Base-by-base conservation (phyloP, 2,888 invertebrate genomes). In the Drosophila paranaensis region DNA sequence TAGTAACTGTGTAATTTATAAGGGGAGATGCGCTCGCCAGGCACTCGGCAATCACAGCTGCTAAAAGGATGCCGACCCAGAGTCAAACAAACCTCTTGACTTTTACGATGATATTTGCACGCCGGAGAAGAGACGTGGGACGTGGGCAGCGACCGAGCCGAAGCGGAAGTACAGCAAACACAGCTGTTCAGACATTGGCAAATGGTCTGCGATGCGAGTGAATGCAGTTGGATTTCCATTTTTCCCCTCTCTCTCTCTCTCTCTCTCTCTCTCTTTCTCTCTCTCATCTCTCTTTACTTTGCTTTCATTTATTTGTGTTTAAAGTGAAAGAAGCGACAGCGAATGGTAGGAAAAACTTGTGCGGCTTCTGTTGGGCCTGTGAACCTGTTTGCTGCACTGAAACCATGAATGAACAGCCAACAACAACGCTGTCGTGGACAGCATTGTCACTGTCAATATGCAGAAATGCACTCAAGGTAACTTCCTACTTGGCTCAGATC, bases 381-480 rank as follows among this genome's bases (percentile, higher is more conserved):
- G 89, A 85, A 85, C 85, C 85, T 85, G 85, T 89, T 85, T 88
- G 72, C 62, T 64, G 60, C 66, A 70, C 70, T 54, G 88, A 86
- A 86, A 86, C 85, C 86, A 86, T 86, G 89, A 89, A 86, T 86
- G 90, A 86, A 86, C 78, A 54, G 51, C 43, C 56, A 20, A 43
- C 54, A 51, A 53, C 53, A 53, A 54, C 61, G 65, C 60, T 33
- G 46, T 62, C 58, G 61, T 63, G 77, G 57, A 77, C 66, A 70
- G 82, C 84, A 84, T 84, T 84, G 84, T 84, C 89, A 84, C 81
- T 84, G 83, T 83, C 83, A 82, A 84, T 79, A 75, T 79, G 73
- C 78, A 82, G 85, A 90, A 90, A 91, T 90, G 90, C 91, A 91
- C 86, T 91, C 91, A 91, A 91, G 91, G 91, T 91, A 91, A 91